Evolutionary conservation across 2,797 vertebrate species (phyloP).

Genomic region (Notoglanidium macrostoma): DNA sequence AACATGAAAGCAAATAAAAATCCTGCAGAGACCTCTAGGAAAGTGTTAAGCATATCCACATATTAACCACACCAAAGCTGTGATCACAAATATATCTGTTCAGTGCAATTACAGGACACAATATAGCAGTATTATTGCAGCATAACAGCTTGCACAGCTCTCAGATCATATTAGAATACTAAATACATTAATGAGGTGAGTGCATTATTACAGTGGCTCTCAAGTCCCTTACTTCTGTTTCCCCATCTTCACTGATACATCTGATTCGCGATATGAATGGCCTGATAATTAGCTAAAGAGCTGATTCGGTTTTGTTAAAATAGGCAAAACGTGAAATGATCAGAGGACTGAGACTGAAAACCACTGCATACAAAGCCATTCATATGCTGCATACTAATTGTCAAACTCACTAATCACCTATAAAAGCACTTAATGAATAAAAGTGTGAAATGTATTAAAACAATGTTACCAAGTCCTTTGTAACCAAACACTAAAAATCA

Average conservation of each 20-base stretch:
- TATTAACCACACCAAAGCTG: slow-evolving; percentile 1
- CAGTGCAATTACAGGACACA: slow-evolving; percentile 12
- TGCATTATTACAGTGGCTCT: slow-evolving; percentile 18
- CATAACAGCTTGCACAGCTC: background rate
- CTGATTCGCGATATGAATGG: slow-evolving; percentile 21
- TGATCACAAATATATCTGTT: background rate
- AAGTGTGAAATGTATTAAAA: background rate
- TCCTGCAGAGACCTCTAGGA: background rate
- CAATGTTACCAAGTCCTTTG: background rate
- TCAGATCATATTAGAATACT: slow-evolving; percentile 35
- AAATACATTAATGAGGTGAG: slow-evolving; percentile 27
- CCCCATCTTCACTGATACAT: background rate
- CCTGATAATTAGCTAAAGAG: slow-evolving; percentile 20
- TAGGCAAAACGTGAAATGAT: slow-evolving; percentile 5
- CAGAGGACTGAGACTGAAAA: background rate
- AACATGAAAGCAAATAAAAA: slow-evolving; percentile 27
- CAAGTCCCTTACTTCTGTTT: slow-evolving; percentile 9
- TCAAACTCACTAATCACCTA: background rate
- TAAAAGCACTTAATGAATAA: slow-evolving; percentile 18
- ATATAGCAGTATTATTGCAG: background rate
- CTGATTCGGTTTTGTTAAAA: slow-evolving; percentile 18
- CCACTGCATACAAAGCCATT: background rate
- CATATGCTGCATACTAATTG: slow-evolving; percentile 15
- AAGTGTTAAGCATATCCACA: slow-evolving; percentile 15
- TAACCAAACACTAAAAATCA: slow-evolving; percentile 36